Evolutionary conservation across 2,113 vertebrate genomes (phyloP).

Genomic region (Stercorarius parasiticus): DNA sequence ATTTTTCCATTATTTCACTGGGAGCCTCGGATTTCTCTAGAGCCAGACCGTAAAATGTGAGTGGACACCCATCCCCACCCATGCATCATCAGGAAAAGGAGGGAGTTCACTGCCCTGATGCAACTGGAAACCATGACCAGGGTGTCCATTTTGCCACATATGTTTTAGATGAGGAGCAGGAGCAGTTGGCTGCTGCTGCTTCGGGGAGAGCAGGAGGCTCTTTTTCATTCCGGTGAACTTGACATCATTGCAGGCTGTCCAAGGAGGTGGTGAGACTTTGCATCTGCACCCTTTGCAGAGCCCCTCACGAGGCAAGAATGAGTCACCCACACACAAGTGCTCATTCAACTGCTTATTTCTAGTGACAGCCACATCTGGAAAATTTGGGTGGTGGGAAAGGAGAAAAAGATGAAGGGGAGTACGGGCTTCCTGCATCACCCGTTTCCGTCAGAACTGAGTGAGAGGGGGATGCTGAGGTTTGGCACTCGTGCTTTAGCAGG

Average conservation of each 20-base stretch:
- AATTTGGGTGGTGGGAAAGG: background rate
- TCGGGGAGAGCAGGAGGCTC: background rate
- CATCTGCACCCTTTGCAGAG: background rate
- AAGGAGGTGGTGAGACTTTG: background rate
- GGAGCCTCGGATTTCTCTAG: background rate
- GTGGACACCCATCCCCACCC: background rate
- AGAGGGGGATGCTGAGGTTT: background rate
- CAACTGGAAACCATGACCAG: background rate
- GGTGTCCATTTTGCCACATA: background rate
- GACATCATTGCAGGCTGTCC: background rate
- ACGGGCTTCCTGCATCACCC: background rate
- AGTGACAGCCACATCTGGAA: slow-evolving; percentile 16
- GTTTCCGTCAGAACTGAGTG: rapidly evolving
- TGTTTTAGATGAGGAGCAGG: background rate
- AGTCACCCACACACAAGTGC: background rate
- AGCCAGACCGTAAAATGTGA: background rate
- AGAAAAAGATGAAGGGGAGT: background rate
- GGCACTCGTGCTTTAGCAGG: background rate
- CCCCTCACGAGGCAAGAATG: background rate
- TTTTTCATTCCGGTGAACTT: background rate
- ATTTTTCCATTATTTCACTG: background rate
- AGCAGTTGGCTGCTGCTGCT: background rate
- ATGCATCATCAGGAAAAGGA: background rate
- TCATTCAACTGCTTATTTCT: background rate
- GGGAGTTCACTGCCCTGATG: background rate